phyloP scores from a whole-genome alignment of 2,797 vertebrate species.

The Anomalospiza imberbis region DNA sequence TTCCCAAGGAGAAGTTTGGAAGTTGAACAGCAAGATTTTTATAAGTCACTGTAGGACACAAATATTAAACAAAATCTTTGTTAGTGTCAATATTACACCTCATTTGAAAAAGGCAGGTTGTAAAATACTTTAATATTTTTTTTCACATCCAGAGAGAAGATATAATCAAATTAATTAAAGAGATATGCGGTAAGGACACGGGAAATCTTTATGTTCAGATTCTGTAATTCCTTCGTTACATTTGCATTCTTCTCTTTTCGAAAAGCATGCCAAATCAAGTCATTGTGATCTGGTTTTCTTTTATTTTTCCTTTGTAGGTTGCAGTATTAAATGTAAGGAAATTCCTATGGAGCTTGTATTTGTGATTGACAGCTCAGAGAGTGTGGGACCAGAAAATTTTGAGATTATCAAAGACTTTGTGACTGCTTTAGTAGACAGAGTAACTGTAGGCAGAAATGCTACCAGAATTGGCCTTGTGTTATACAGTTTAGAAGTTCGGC shows the following conservation, averaged over 20 bases:
- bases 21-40: neutral
- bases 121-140: neutral
- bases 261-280: neutral
- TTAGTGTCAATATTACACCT: neutral
- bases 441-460: slow-evolving; percentile 87
- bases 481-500: slow-evolving; percentile 86
- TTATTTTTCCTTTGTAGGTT: slow-evolving; percentile 76
- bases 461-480: slow-evolving; percentile 89
- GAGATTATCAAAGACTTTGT: slow-evolving; percentile 94
- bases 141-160: slow-evolving; percentile 80
- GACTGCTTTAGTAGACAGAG: slow-evolving; percentile 85
- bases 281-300: neutral
- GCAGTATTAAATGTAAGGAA: slow-evolving; percentile 91
- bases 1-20: neutral
- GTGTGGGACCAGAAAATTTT: slow-evolving; percentile 91
- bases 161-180: slow-evolving; percentile 89
- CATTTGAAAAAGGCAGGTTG: neutral
- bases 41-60: neutral
- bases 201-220: neutral
- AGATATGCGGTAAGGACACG: slow-evolving; percentile 86
- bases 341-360: slow-evolving; percentile 94
- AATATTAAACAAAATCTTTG: neutral
- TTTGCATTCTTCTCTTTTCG: neutral
- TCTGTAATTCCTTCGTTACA: neutral
- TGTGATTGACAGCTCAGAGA: slow-evolving; percentile 94